phyloP scores from a whole-genome alignment of 2,888 invertebrate species.

The Lottia gigantea region DNA sequence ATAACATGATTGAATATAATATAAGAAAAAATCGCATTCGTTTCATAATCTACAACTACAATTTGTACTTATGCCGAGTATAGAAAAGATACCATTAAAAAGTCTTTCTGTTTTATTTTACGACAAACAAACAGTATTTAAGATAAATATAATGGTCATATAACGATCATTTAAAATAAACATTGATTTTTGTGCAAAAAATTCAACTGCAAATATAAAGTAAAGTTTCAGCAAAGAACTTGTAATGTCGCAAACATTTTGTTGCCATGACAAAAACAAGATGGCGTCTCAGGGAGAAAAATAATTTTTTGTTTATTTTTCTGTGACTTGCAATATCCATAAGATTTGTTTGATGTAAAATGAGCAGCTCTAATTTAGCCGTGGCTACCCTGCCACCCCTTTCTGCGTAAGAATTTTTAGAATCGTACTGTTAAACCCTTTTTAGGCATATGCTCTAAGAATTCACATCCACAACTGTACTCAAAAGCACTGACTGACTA shows the following conservation, averaged over 20 bases:
- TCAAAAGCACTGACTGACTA: conserved; percentile 4
- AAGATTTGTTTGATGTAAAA: conserved; percentile 10
- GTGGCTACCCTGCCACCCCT: conserved; percentile 55
- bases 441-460: not conserved
- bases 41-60: no score
- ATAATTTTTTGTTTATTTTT: not conserved
- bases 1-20: no score
- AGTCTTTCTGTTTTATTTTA: no score
- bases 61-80: no score
- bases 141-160: no score
- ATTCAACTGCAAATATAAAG: no score
- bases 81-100: no score
- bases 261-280: conserved; percentile 22
- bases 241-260: not conserved
- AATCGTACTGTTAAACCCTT: not conserved
- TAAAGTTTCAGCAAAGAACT: not conserved
- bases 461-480: not conserved
- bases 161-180: no score
- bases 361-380: conserved; percentile 45
- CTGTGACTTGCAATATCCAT: not conserved
- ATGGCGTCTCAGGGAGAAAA: conserved; percentile 15
- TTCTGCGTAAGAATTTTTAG: conserved; percentile 39
- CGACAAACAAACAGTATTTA: no score
- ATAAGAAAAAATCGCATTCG: no score
- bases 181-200: no score